These are phyloP conservation scores for Amblyornis subalaris DNA, from an alignment of 2,113 vertebrate genomes.

Conservation along the genomic window DNA sequence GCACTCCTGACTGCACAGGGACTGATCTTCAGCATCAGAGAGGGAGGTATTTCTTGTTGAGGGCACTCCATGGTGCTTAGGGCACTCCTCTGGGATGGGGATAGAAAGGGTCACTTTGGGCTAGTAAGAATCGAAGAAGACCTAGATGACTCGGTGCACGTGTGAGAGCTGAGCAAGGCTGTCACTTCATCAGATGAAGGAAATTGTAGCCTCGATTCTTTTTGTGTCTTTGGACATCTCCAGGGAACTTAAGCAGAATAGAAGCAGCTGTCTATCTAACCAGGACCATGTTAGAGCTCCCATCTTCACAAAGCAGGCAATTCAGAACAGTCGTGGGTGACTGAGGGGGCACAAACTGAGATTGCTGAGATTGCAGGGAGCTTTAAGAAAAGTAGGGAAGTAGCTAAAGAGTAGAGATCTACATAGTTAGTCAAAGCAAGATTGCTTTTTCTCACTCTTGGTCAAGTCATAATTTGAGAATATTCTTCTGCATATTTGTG, in stretches of 20 bases:
- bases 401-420: background rate
- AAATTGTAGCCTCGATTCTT: background rate
- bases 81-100: background rate
- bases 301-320: background rate
- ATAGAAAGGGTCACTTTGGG: background rate
- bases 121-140: background rate
- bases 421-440: background rate
- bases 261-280: background rate
- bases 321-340: background rate
- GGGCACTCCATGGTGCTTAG: background rate
- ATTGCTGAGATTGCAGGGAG: background rate
- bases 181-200: background rate
- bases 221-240: background rate
- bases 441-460: background rate
- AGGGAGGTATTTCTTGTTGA: background rate
- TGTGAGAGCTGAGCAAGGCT: background rate
- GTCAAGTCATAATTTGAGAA: background rate
- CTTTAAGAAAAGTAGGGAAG: background rate
- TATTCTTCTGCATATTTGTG: background rate
- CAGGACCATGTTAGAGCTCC: background rate
- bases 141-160: rapidly evolving
- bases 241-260: background rate
- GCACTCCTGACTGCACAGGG: background rate
- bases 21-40: background rate
- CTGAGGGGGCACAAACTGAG: background rate